Percentiles rank a stretch among this genome's conserved stretches.
Evolutionary conservation across 2,888 invertebrate genomes (phyloP).

Genomic region (Orthonychiurus folsomi): DNA sequence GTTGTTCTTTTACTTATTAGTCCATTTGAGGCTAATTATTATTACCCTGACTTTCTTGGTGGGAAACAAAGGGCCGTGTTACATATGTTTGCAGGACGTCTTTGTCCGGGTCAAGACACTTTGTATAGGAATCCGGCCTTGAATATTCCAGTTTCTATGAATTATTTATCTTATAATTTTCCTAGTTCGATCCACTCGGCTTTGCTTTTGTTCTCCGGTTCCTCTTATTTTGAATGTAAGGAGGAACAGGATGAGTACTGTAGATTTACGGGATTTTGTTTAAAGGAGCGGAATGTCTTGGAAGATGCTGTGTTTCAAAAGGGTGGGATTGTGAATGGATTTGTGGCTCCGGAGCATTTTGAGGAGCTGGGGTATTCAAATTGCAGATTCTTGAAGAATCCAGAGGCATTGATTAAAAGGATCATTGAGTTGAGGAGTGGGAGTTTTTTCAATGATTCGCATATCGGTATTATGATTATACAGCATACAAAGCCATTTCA

Average conservation of each 20-base stretch:
- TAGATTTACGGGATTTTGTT: slow-evolving; percentile 17
- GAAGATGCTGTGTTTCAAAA: slow-evolving; percentile 13
- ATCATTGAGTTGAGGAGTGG: slow-evolving; percentile 14
- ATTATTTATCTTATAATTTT: not conserved
- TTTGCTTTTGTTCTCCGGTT: slow-evolving; percentile 18
- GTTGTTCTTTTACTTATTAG: slow-evolving; percentile 15
- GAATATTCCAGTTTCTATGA: not conserved
- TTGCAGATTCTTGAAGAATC: slow-evolving; percentile 12
- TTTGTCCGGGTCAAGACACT: slow-evolving; percentile 12
- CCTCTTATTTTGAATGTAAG: slow-evolving; percentile 11
- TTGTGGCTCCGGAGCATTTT: slow-evolving; percentile 3
- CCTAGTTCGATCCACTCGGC: not conserved
- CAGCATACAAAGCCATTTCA: slow-evolving; percentile 16
- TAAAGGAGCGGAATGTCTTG: slow-evolving; percentile 10
- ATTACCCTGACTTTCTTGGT: slow-evolving; percentile 9
- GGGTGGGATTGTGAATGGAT: slow-evolving; percentile 14
- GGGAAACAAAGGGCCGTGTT: slow-evolving; percentile 3
- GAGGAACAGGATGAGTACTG: slow-evolving; percentile 18
- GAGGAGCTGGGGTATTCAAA: not conserved
- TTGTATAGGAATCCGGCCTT: slow-evolving; percentile 6
- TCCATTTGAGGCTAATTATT: slow-evolving; percentile 20
- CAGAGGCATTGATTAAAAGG: slow-evolving; percentile 16
- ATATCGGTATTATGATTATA: slow-evolving; percentile 15
- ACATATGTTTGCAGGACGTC: slow-evolving; percentile 16
- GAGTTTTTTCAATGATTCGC: slow-evolving; percentile 16